These are phyloP conservation scores for Nebria ingens DNA, from an alignment of 1,140 invertebrate genomes.

Conservation along the genomic window DNA sequence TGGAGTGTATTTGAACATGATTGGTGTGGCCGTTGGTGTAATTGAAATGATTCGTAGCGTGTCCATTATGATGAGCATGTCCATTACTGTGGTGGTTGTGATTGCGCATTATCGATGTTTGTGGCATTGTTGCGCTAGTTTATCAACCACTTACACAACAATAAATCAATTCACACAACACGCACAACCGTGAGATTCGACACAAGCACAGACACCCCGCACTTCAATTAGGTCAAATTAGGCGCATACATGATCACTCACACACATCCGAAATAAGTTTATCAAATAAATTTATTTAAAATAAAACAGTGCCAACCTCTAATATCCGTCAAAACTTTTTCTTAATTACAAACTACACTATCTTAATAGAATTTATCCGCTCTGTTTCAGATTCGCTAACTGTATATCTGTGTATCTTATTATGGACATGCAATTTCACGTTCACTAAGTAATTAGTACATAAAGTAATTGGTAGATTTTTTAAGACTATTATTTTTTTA, in stretches of 20 bases:
- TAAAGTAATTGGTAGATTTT: too few relatives aligned
- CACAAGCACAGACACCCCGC: neutral
- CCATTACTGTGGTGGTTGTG: neutral
- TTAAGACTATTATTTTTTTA: too few relatives aligned
- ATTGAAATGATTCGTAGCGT: constrained; percentile 4
- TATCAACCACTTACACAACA: neutral
- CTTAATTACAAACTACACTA: too few relatives aligned
- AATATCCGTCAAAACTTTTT: too few relatives aligned
- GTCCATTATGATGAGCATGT: constrained; percentile 9
- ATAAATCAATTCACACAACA: too few relatives aligned
- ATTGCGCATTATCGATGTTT: constrained; percentile 9
- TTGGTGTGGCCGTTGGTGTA: neutral
- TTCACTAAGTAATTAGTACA: neutral
- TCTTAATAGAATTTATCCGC: too few relatives aligned
- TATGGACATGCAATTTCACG: neutral
- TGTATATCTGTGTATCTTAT: neutral
- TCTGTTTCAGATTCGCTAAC: neutral
- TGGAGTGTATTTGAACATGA: neutral
- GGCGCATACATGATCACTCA: neutral
- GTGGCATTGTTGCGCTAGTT: constrained; percentile 8
- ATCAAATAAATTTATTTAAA: too few relatives aligned
- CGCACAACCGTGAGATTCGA: neutral
- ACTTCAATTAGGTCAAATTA: neutral
- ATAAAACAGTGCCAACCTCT: too few relatives aligned
- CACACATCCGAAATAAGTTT: too few relatives aligned